These are phyloP conservation scores for Saimiri boliviensis DNA, from an alignment of 2,113 vertebrate genomes.

Conservation along the genomic window DNA sequence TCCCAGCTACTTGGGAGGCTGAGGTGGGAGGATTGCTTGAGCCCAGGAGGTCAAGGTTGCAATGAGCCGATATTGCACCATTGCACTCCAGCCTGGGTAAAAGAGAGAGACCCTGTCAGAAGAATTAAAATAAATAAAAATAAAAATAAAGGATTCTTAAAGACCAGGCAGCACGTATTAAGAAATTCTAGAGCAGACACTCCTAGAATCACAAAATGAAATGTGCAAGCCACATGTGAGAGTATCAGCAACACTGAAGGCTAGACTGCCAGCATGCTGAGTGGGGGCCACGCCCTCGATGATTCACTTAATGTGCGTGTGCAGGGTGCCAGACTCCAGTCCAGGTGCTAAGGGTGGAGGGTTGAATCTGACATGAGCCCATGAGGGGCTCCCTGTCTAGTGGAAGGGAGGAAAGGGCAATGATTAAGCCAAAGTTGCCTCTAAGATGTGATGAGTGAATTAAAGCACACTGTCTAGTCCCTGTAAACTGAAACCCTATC, in stretches of 20 bases:
- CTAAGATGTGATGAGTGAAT: not conserved
- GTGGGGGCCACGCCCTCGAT: rapidly evolving
- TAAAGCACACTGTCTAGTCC: rapidly evolving
- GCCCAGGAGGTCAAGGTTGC: not conserved
- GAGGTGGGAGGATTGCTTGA: not conserved
- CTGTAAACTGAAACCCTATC: not conserved
- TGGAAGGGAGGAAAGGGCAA: not conserved
- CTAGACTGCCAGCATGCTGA: rapidly evolving
- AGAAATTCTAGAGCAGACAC: not conserved
- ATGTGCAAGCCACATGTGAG: rapidly evolving
- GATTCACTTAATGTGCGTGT: too few relatives aligned
- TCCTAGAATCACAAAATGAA: not conserved
- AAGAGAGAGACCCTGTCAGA: not conserved
- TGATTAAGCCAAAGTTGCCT: not conserved
- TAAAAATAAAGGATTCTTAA: not conserved
- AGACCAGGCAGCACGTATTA: not conserved
- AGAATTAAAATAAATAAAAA: not conserved
- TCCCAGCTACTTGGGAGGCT: not conserved
- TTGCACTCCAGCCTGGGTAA: not conserved
- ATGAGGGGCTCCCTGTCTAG: not conserved
- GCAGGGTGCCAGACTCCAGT: not conserved
- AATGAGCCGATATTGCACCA: not conserved
- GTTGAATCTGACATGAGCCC: not conserved
- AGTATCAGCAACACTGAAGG: rapidly evolving
- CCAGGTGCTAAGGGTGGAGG: not conserved